Conservation (phyloP, 2,113 vertebrate species). For the Tursiops truncatus region DNA sequence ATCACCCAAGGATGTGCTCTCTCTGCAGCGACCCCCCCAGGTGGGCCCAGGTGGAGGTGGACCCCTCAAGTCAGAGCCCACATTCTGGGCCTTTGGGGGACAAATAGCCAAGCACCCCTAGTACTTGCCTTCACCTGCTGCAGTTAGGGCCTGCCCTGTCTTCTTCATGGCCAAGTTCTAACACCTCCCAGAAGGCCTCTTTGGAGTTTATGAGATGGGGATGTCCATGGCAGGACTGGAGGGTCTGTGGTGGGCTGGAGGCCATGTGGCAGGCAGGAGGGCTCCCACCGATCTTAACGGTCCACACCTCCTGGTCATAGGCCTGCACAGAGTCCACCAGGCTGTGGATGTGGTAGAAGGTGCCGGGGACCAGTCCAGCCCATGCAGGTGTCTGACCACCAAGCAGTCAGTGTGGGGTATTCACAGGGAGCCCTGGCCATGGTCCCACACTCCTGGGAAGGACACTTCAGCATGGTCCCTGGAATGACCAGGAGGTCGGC, state of each 20-base stretch:
- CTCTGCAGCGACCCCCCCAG: background rate
- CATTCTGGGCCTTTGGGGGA: background rate
- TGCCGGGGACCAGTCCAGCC: background rate
- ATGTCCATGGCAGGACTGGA: background rate
- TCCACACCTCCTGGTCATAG: background rate
- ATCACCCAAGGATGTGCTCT: background rate
- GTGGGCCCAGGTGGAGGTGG: background rate
- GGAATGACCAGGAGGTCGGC: background rate
- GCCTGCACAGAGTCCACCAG: background rate
- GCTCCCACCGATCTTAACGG: fast-evolving
- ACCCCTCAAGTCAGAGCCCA: background rate
- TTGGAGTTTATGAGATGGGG: background rate
- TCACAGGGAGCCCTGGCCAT: background rate
- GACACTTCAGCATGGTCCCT: background rate
- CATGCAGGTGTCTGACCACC: background rate
- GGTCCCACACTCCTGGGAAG: background rate
- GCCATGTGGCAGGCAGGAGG: background rate
- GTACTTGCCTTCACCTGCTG: background rate
- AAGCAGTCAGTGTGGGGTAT: background rate
- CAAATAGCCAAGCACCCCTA: background rate
- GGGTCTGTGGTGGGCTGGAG: background rate
- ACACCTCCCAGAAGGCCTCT: background rate
- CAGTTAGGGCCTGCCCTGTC: background rate
- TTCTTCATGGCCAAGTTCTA: background rate
- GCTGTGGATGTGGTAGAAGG: background rate